phyloP scores from a whole-genome alignment of 1,140 invertebrate genomes.

The Plodia interpunctella region DNA sequence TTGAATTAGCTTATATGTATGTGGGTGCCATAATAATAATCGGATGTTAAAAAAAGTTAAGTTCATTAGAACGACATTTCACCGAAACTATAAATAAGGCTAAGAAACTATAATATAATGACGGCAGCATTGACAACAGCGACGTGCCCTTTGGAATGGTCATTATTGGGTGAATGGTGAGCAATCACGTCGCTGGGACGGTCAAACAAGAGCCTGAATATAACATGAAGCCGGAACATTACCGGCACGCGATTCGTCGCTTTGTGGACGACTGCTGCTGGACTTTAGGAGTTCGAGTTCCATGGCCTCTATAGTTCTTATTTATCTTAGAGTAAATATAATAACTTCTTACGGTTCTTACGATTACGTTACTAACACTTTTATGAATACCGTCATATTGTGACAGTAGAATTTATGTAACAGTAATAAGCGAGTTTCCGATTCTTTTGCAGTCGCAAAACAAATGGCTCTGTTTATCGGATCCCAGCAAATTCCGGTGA shows the following conservation, averaged over 20 bases:
- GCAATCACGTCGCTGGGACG: neutral
- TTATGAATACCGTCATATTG: no score
- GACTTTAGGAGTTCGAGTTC: neutral
- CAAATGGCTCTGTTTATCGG: neutral
- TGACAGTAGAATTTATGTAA: neutral
- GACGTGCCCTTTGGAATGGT: neutral
- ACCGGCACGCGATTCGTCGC: slow-evolving; percentile 6
- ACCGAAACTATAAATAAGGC: neutral
- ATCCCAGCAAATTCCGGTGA: neutral
- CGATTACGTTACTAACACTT: no score
- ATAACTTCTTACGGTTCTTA: no score
- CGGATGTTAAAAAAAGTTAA: neutral
- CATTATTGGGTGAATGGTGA: neutral
- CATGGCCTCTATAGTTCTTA: neutral
- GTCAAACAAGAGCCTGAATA: neutral
- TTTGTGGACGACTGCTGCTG: neutral
- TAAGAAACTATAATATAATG: no score
- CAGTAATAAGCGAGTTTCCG: neutral
- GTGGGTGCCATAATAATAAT: neutral
- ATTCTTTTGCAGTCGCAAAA: neutral
- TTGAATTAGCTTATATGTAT: no score
- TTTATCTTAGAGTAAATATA: no score
- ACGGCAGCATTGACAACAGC: neutral
- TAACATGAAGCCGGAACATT: neutral
- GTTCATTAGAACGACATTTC: neutral